A percentile compares a stretch with the other conserved stretches of the same genome.
Conservation (phyloP, 2,113 vertebrate genomes). For the Stictonetta naevosa region DNA sequence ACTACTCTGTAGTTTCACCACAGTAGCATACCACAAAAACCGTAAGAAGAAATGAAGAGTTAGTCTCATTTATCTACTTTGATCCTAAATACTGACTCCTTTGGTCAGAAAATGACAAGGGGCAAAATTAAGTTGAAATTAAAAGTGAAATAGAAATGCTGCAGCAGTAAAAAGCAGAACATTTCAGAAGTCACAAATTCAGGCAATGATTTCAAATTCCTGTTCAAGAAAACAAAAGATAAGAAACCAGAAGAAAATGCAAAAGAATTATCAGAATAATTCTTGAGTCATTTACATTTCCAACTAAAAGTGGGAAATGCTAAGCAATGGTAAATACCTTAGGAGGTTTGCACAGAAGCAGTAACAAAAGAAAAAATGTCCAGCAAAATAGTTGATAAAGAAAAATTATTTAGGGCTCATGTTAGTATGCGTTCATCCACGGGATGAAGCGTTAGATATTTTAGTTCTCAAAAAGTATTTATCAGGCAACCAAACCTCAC, state of each 20-base stretch:
- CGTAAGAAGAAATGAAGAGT: background rate
- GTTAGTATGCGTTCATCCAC: background rate
- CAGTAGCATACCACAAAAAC: rapidly evolving
- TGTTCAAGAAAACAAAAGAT: background rate
- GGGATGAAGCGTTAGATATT: background rate
- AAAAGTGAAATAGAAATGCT: background rate
- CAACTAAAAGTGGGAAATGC: background rate
- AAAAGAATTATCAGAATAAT: background rate
- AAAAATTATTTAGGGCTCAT: background rate
- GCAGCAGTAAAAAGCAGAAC: background rate
- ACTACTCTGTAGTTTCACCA: background rate
- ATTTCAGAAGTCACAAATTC: background rate
- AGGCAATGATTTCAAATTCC: background rate
- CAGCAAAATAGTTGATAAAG: background rate
- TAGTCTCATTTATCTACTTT: background rate
- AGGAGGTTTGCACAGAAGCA: background rate
- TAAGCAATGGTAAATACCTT: background rate
- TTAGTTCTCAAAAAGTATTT: background rate
- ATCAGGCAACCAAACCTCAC: background rate
- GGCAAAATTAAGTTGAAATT: background rate
- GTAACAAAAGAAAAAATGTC: background rate
- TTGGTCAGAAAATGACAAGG: background rate
- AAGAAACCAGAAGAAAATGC: background rate
- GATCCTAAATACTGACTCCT: background rate
- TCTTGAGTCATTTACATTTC: background rate